These are phyloP conservation scores for Calliopsis andreniformis DNA, from an alignment of 1,140 invertebrate genomes.

Conservation along the genomic window DNA sequence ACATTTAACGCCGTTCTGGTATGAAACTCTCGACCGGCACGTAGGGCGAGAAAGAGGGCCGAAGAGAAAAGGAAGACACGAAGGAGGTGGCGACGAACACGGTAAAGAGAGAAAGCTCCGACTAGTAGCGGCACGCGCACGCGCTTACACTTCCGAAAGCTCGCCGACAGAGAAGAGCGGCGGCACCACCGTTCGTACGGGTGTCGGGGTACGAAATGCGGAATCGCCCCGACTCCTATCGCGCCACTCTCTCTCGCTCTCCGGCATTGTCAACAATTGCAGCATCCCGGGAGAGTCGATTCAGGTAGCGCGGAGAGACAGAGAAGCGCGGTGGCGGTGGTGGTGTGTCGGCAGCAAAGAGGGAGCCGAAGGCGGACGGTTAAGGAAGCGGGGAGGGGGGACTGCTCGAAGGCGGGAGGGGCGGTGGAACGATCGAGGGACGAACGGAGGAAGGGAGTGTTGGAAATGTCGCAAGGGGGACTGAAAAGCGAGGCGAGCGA, in stretches of 20 bases:
- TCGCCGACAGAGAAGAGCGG: slow-evolving; percentile 14
- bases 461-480: slow-evolving; percentile 21
- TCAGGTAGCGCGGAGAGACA: slow-evolving; percentile 67
- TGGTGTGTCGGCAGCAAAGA: slow-evolving; percentile 51
- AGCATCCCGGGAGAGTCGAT: slow-evolving; percentile 74
- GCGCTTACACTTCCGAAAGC: slow-evolving; percentile 45
- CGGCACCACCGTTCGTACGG: slow-evolving; percentile 65
- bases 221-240: slow-evolving; percentile 60
- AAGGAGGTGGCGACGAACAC: neutral
- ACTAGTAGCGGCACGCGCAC: slow-evolving; percentile 46
- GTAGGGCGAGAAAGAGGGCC: neutral
- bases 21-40: slow-evolving; percentile 36
- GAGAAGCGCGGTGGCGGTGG: slow-evolving; percentile 47
- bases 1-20: slow-evolving; percentile 33
- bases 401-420: neutral
- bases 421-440: neutral
- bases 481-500: slow-evolving; percentile 34
- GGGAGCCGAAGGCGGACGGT: slow-evolving; percentile 56
- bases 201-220: slow-evolving; percentile 73
- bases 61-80: neutral
- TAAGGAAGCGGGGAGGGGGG: neutral
- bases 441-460: neutral
- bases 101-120: neutral
- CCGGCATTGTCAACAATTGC: slow-evolving; percentile 78
- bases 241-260: slow-evolving; percentile 59